Base-by-base conservation (phyloP, 2,113 vertebrate species). In the Limnothrissa miodon region DNA sequence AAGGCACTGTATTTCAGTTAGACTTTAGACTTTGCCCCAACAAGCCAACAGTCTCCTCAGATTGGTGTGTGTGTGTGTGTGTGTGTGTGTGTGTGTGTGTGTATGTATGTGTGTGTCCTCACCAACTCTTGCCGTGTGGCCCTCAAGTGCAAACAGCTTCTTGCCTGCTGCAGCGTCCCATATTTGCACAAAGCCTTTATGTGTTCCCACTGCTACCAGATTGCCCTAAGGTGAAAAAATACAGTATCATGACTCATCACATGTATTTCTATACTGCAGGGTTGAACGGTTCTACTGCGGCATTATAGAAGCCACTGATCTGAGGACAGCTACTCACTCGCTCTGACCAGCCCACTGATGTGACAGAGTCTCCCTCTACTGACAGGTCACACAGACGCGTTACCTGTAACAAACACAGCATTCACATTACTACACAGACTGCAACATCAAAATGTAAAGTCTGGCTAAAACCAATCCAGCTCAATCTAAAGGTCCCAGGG, bases 141-240 rank as follows among this genome's bases (percentile, higher is more conserved):
- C 98, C 82, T 99, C 98, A 6, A 99, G 86, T 81, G 96, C 95
- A 2, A 96, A 98, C 33, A 99, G 94, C 84, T 99, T 99, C 91
- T 99, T 99, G 39, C 98, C 98, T 0, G 98, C 98, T 0, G 97
- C 97, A 0, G 98, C 97, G 51, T 99, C 98, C 98, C 98, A 99
- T 86, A 99, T 99, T 92, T 99, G 98, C 62, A 99, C 98, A 45
- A 98, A 99, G 81, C 97, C 98, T 91, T 99, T 99, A 90, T 99
- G 98, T 8, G 98, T 99, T 23, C 98, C 98, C 1, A 99, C 98
- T 0, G 98, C 98, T 21, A 99, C 98, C 85, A 98, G 92, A 89
- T 98, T 99, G 78, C 98, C 98, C 98, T 99, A 87, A 39, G 90
- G 88, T 33, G 80, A 0, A 53, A 86, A 79, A 7, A 86, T 11